phyloP scores from a whole-genome alignment of 1,140 invertebrate species.

The Papilio machaon region DNA sequence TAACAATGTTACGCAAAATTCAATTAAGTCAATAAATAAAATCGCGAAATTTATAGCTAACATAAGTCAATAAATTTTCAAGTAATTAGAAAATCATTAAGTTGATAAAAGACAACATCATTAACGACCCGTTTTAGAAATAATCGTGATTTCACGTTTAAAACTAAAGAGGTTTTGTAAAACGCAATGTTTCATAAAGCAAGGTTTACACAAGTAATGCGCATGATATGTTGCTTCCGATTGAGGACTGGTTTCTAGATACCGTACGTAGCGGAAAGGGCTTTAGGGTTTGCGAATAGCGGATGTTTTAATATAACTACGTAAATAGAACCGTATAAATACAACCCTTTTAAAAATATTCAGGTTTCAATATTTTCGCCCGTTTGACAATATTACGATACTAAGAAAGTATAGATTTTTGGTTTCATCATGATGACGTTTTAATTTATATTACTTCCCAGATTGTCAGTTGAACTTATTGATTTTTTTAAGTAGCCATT shows the following conservation, averaged over 20 bases:
- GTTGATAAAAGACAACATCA: not conserved
- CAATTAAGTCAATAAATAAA: no score
- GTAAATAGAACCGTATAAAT: not conserved
- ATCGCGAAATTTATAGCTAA: not conserved
- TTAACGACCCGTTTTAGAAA: not conserved
- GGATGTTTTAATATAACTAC: not conserved
- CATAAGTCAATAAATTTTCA: no score
- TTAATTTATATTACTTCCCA: no score
- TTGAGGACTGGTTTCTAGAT: not conserved
- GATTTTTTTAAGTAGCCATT: no score
- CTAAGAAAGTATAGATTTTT: no score
- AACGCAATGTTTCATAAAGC: not conserved
- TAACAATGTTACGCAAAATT: not conserved
- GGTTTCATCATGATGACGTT: no score
- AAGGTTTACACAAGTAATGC: not conserved
- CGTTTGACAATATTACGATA: no score
- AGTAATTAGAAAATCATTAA: no score
- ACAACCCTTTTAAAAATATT: not conserved
- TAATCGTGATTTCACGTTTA: not conserved
- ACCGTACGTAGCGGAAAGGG: not conserved
- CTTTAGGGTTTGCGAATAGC: slow-evolving; percentile 4
- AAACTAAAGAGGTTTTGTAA: not conserved
- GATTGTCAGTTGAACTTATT: no score
- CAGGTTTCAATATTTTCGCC: not conserved
- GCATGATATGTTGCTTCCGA: not conserved